Evolutionary conservation across 2,888 invertebrate species (phyloP), one percentile per base, ranked within the genome.

Genomic region (Acrobasis consociella): DNA sequence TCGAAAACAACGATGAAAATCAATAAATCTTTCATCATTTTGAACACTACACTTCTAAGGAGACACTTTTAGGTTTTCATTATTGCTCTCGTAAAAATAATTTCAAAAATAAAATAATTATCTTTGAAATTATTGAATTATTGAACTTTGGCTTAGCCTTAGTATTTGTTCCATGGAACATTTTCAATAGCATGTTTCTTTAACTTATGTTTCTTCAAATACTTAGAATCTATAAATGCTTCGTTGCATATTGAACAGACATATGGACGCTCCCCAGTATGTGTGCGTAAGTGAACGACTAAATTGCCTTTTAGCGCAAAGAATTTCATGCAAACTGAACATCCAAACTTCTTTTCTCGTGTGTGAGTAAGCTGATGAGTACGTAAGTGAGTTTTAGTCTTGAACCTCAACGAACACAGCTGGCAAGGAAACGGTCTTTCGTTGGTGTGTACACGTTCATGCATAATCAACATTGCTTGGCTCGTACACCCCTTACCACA

Each of bases 291-390:
- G 72, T 93, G 93, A 1, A 93, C 91, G 0, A 93, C 92, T 49
- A 93, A 76, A 68, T 93, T 93, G 0, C 93, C 93, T 76, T 93
- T 93, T 5, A 93, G 67, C 0, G 93, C 92, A 76, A 93, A 93
- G 77, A 92, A 93, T 63, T 93, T 93, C 92, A 92, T 89, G 69
- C 93, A 93, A 51, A 93, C 89, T 0, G 93, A 93, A 69, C 93
- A 93, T 1, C 93, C 93, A 78, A 93, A 93, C 65, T 91, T 91
- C 72, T 93, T 93, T 63, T 93, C 93, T 11, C 93, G 80, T 0
- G 93, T 93, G 66, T 93, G 93, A 10, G 93, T 93, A 1, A 93
- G 74, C 68, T 93, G 93, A 67, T 93, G 93, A 1, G 93, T 93
- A 5, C 92, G 70, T 58, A 93, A 73, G 74, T 93, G 93, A 0